Percentiles rank a stretch among this genome's conserved stretches.
Conservation (phyloP, 1,140 invertebrate genomes). For the Drosophila albomicans region DNA sequence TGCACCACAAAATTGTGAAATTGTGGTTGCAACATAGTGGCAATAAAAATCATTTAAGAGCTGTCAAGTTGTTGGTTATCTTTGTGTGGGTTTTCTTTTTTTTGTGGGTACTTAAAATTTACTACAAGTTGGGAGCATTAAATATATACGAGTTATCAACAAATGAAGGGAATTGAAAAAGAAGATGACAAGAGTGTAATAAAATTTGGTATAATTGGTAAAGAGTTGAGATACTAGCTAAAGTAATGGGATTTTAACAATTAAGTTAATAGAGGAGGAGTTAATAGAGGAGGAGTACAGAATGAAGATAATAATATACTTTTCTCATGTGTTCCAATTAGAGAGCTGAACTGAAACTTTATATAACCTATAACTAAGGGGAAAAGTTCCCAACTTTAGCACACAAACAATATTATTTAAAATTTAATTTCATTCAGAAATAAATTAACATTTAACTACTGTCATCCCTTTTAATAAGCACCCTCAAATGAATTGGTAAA, state of each 20-base stretch:
- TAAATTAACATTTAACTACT: neutral
- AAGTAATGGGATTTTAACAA: neutral
- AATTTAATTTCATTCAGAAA: neutral
- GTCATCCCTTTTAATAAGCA: slow-evolving; percentile 5
- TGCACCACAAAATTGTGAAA: slow-evolving; percentile 24
- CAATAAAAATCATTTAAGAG: slow-evolving; percentile 27
- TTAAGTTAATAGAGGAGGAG: neutral
- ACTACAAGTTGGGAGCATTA: neutral
- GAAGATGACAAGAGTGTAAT: neutral
- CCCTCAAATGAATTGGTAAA: slow-evolving; percentile 3
- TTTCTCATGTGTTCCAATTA: no score
- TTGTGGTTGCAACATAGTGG: slow-evolving; percentile 1
- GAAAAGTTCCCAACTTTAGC: no score
- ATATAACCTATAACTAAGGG: no score
- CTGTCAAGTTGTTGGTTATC: slow-evolving; percentile 10
- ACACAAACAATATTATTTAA: neutral
- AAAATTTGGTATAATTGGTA: neutral
- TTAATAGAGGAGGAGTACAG: no score
- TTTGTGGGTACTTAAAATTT: neutral
- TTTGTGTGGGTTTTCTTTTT: neutral
- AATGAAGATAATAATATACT: no score
- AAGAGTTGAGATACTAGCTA: neutral
- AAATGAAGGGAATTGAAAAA: slow-evolving; percentile 1
- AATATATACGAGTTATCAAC: slow-evolving; percentile 5
- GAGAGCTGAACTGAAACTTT: no score